phyloP scores from a whole-genome alignment of 2,797 vertebrate species.

The Gallinago solitaria region DNA sequence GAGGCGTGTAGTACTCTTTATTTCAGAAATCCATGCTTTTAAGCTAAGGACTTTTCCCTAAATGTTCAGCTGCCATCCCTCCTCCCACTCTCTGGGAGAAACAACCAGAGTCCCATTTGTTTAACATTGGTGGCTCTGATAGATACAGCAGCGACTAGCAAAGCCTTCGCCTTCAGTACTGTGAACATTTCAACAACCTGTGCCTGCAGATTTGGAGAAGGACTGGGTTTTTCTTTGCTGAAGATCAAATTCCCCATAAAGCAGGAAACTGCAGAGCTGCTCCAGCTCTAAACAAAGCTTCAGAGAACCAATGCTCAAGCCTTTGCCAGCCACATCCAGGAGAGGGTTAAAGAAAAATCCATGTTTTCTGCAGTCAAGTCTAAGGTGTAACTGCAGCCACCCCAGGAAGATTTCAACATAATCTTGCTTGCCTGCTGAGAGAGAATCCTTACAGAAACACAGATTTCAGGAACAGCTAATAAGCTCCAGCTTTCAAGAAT shows the following conservation, averaged over 20 bases:
- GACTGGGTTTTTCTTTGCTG: neutral
- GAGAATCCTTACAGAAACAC: neutral
- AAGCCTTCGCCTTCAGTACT: neutral
- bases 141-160: neutral
- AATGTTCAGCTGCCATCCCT: neutral
- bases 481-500: neutral
- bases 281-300: neutral
- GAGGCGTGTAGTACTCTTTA: neutral
- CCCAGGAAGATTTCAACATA: neutral
- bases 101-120: accelerated
- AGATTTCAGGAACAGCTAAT: neutral
- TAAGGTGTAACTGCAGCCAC: neutral
- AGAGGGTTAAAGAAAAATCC: neutral
- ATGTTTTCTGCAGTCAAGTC: neutral
- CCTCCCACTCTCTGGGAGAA: neutral
- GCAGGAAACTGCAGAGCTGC: neutral
- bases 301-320: neutral
- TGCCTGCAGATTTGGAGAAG: neutral
- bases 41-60: neutral
- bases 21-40: neutral
- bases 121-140: neutral
- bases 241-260: neutral
- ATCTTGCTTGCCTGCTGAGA: neutral
- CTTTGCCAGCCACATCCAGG: neutral
- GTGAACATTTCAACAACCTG: neutral